Evolutionary conservation across 35 echinoderm and acorn worm genomes (phyloP).

Genomic region (Apostichopus parvimensis): DNA sequence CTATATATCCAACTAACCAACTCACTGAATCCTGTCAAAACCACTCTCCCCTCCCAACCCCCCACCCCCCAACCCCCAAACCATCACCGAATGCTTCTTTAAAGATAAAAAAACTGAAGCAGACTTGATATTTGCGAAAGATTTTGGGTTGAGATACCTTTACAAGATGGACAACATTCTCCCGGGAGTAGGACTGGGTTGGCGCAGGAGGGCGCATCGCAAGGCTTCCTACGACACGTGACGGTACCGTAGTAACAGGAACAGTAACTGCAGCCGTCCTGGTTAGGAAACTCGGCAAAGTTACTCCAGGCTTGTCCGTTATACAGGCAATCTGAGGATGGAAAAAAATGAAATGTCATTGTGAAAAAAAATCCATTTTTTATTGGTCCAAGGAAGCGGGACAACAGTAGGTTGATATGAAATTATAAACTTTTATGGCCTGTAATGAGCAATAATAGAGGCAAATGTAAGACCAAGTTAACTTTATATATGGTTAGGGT

Average conservation of each 20-base stretch:
- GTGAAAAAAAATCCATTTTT: neutral
- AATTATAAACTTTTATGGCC: neutral
- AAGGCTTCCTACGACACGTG: conserved; percentile 66
- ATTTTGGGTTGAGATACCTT: conserved; percentile 35
- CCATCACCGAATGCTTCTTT: neutral
- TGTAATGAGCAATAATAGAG: too few relatives aligned
- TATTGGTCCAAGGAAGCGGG: too few relatives aligned
- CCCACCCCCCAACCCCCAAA: neutral
- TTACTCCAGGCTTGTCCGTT: conserved; percentile 72
- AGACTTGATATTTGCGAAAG: neutral
- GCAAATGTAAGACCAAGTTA: too few relatives aligned
- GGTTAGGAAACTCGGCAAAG: conserved; percentile 58
- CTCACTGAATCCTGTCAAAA: conserved; percentile 4
- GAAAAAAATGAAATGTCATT: neutral
- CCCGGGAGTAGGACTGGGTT: conserved; percentile 54
- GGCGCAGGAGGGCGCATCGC: conserved; percentile 51
- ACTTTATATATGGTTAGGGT: too few relatives aligned
- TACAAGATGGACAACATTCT: conserved; percentile 86
- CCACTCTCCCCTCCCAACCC: neutral
- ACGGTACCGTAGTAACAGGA: conserved; percentile 83
- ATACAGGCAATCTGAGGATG: conserved; percentile 69
- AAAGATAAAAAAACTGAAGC: neutral
- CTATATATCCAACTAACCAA: neutral
- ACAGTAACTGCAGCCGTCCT: conserved; percentile 73
- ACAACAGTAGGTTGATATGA: conserved; percentile 2